These are phyloP conservation scores for Otolemur crassicaudatus DNA, from an alignment of 2,797 vertebrate genomes.

Conservation along the genomic window DNA sequence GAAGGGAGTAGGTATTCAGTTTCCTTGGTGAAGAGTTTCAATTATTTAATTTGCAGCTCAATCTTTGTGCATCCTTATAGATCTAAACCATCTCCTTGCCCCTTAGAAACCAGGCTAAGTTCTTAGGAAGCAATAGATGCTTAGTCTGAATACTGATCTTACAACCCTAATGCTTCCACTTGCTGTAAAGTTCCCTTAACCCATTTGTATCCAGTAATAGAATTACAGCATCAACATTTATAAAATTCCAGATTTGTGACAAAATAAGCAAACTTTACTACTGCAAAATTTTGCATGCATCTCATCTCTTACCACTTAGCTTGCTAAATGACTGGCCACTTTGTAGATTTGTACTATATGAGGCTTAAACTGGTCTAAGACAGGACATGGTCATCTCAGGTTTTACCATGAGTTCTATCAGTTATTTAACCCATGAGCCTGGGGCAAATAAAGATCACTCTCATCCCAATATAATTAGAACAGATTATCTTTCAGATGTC, in stretches of 20 bases:
- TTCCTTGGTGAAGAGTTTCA: neutral
- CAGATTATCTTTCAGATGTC: neutral
- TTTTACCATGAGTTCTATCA: neutral
- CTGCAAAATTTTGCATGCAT: slow-evolving; percentile 3
- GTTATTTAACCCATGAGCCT: neutral
- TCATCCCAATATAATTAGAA: neutral
- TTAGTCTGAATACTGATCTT: neutral
- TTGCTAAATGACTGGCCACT: neutral
- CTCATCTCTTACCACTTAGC: neutral
- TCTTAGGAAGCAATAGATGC: neutral
- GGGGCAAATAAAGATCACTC: neutral
- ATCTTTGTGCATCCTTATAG: neutral
- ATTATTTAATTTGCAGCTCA: neutral
- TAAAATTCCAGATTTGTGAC: slow-evolving; percentile 1
- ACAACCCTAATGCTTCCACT: neutral
- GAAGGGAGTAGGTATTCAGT: neutral
- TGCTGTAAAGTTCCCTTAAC: neutral
- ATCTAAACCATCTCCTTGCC: neutral
- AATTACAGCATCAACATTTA: neutral
- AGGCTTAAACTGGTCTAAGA: neutral
- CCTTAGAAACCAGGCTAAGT: neutral
- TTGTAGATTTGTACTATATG: neutral
- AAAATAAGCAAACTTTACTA: neutral
- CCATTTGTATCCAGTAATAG: neutral
- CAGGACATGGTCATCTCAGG: neutral